A percentile compares a stretch with the other conserved stretches of the same genome.
Evolutionary conservation across 2,888 invertebrate species (phyloP).

Genomic region (Ormyrus labotus): DNA sequence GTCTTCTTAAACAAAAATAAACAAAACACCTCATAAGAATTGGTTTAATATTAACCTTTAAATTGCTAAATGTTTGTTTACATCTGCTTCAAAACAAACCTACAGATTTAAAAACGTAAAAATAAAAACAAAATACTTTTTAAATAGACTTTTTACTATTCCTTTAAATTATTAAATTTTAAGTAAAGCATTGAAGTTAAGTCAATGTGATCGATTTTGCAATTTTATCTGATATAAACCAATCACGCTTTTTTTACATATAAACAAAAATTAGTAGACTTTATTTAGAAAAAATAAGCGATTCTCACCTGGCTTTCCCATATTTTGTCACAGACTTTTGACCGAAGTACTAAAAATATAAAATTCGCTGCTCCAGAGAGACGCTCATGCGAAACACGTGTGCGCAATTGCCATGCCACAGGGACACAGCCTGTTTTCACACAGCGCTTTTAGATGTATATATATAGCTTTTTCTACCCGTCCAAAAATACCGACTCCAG

Average conservation of each 20-base stretch:
- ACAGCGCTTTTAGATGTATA: neutral
- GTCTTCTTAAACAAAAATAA: neutral
- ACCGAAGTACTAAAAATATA: constrained; percentile 13
- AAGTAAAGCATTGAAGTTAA: constrained; percentile 28
- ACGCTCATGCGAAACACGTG: constrained; percentile 43
- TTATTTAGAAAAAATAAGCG: neutral
- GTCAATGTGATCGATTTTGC: neutral
- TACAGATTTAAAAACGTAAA: neutral
- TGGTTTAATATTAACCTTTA: neutral
- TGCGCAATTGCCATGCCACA: neutral
- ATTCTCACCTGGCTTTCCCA: constrained; percentile 56
- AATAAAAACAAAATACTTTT: neutral
- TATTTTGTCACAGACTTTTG: constrained; percentile 25
- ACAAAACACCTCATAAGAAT: neutral
- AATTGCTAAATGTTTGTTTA: constrained; percentile 48
- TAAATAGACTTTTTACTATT: neutral
- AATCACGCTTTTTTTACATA: too few species aligned
- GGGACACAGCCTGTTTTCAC: too few species aligned
- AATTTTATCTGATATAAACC: too few species aligned
- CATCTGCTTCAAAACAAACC: constrained; percentile 2
- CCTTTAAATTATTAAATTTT: constrained; percentile 1
- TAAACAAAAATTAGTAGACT: neutral
- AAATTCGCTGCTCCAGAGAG: neutral
- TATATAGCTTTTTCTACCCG: neutral
- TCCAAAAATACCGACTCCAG: neutral